These are phyloP conservation scores for Clarias fuscus DNA, from an alignment of 2,797 vertebrate species.

Conservation along the genomic window DNA sequence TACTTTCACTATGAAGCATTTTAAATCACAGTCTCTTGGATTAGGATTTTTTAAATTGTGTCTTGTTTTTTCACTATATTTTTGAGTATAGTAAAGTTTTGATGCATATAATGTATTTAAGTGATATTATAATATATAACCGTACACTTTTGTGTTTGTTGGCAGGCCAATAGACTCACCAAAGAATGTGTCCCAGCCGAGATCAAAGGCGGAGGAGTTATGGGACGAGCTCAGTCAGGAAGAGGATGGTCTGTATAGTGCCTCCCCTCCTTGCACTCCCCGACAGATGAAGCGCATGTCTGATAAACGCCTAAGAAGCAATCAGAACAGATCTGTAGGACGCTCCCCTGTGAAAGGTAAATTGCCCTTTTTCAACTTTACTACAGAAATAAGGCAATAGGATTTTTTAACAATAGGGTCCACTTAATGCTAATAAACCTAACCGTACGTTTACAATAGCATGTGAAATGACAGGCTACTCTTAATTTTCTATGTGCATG, in stretches of 20 bases:
- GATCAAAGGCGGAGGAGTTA: constrained; percentile 80
- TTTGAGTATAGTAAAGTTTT: neutral
- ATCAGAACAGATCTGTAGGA: constrained; percentile 66
- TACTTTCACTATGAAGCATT: too few relatives aligned
- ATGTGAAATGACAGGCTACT: neutral
- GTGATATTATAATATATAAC: neutral
- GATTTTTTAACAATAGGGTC: neutral
- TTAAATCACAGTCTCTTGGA: too few relatives aligned
- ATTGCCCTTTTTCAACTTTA: neutral
- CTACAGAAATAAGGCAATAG: neutral
- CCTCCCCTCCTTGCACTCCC: constrained; percentile 86
- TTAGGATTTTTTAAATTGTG: too few relatives aligned
- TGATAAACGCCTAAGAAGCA: constrained; percentile 86
- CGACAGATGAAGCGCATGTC: constrained; percentile 96
- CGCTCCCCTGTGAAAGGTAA: constrained; percentile 82
- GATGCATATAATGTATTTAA: neutral
- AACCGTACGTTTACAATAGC: neutral
- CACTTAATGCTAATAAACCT: neutral
- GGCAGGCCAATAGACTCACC: constrained; percentile 76
- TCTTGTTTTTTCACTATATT: too few relatives aligned
- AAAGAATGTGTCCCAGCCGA: constrained; percentile 75
- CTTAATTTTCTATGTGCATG: neutral
- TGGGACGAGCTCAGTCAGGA: constrained; percentile 85
- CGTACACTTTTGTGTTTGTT: constrained; percentile 16
- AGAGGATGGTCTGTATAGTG: constrained; percentile 81